These are phyloP conservation scores for Delichon dasypus DNA, from an alignment of 2,797 vertebrate genomes.

Conservation along the genomic window DNA sequence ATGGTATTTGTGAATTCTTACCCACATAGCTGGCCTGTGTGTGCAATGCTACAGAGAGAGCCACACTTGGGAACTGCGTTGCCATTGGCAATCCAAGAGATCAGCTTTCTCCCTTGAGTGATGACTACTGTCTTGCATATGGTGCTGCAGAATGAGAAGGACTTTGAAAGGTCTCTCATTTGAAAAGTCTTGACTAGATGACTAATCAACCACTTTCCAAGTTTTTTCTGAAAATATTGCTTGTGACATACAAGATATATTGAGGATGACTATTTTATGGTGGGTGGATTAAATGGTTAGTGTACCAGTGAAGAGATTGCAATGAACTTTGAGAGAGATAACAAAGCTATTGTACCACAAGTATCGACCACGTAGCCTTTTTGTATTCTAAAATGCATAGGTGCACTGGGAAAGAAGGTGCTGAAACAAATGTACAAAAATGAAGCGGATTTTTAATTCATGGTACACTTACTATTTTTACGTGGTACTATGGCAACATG, in stretches of 20 bases:
- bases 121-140: not conserved
- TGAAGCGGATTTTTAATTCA: not conserved
- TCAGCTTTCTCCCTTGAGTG: not conserved
- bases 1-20: not conserved
- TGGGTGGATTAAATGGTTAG: not conserved
- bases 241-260: not conserved
- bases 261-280: not conserved
- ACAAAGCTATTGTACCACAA: not conserved
- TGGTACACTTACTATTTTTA: conserved; percentile 46
- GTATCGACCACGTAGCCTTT: not conserved
- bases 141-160: not conserved
- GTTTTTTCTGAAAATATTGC: not conserved
- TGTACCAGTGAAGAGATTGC: not conserved
- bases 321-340: not conserved
- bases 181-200: not conserved
- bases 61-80: not conserved
- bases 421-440: conserved; percentile 29
- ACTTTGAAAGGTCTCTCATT: not conserved
- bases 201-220: not conserved
- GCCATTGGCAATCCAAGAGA: not conserved
- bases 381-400: not conserved
- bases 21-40: not conserved
- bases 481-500: conserved; percentile 58
- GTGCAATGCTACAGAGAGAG: not conserved
- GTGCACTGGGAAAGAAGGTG: not conserved